phyloP scores from a whole-genome alignment of 2,888 invertebrate species.

The Lapara coniferarum region DNA sequence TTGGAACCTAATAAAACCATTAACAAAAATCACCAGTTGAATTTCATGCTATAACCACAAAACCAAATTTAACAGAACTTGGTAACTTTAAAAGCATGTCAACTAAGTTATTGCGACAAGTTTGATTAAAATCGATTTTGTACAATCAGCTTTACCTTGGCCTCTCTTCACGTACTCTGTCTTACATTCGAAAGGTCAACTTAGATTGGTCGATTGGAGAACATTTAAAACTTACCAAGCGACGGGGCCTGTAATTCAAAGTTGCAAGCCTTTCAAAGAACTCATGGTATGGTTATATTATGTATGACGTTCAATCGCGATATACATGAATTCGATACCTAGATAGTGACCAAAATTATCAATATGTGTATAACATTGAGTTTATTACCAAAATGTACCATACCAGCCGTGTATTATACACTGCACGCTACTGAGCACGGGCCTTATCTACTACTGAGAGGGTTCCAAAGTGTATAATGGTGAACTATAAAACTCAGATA shows the following conservation, averaged over 20 bases:
- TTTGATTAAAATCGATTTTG: conserved; percentile 1
- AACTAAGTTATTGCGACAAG: conserved; percentile 6
- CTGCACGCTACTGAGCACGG: too few relatives aligned
- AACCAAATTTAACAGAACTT: background rate
- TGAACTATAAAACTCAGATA: too few relatives aligned
- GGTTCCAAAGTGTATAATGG: too few relatives aligned
- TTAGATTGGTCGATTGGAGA: background rate
- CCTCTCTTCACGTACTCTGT: background rate
- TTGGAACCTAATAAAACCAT: too few relatives aligned
- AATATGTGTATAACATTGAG: too few relatives aligned
- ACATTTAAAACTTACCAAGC: background rate
- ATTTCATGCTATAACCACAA: background rate
- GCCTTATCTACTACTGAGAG: too few relatives aligned
- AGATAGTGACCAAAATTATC: too few relatives aligned
- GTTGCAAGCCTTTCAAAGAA: background rate
- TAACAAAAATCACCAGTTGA: background rate
- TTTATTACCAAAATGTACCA: too few relatives aligned
- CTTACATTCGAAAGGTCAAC: background rate
- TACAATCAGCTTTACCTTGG: background rate
- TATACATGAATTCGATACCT: too few relatives aligned
- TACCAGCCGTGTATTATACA: too few relatives aligned
- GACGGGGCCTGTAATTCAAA: background rate
- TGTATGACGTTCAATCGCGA: too few relatives aligned
- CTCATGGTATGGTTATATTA: background rate
- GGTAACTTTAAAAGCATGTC: background rate